Evolutionary conservation across 1,140 invertebrate genomes (phyloP).

Genomic region (Hycleus phaleratus): DNA sequence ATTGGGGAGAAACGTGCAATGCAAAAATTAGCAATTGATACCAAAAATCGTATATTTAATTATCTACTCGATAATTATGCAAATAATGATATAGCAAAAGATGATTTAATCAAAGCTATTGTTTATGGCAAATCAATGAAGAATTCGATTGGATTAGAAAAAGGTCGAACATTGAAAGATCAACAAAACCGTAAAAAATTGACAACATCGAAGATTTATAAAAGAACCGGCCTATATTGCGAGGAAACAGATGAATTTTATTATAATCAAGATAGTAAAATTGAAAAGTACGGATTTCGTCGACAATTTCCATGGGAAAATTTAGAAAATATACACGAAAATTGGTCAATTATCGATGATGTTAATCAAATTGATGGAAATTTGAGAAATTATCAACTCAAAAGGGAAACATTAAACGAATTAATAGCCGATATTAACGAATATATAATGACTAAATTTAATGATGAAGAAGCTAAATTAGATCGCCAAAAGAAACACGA

Average conservation of each 20-base stretch:
- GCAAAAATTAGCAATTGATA: constrained; percentile 19
- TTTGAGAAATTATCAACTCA: neutral
- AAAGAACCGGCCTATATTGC: neutral
- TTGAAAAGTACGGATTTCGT: neutral
- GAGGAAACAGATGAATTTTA: neutral
- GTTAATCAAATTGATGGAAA: neutral
- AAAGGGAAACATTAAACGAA: neutral
- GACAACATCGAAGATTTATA: neutral
- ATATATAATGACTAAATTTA: neutral
- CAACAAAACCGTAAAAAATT: neutral
- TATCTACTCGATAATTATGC: constrained; percentile 2
- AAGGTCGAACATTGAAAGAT: neutral
- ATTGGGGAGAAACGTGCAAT: constrained; percentile 15
- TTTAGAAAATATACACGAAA: neutral
- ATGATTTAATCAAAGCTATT: constrained; percentile 11
- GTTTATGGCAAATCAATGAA: neutral
- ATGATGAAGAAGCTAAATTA: neutral
- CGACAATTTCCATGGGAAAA: neutral
- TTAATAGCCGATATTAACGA: neutral
- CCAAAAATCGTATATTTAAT: constrained; percentile 12
- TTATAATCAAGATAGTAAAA: neutral
- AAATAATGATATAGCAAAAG: neutral
- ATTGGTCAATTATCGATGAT: neutral
- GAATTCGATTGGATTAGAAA: neutral
- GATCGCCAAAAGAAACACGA: constrained; percentile 1